Conservation (phyloP, 2,113 vertebrate genomes). For the Ibidorhyncha struthersii region DNA sequence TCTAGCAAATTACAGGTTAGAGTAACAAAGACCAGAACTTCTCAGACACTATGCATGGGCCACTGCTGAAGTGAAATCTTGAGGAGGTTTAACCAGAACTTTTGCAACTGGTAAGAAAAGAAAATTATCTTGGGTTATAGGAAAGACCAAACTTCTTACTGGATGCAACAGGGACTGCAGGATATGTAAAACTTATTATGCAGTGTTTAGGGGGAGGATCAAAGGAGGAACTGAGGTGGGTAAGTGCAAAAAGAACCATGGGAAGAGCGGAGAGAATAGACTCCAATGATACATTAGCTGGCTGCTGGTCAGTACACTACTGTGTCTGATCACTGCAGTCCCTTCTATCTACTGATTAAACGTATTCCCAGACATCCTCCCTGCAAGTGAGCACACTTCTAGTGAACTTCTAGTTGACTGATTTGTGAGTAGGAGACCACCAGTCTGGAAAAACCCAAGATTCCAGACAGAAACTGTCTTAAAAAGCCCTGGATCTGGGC, state of each 20-base stretch:
- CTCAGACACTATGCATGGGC: background rate
- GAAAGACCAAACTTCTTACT: background rate
- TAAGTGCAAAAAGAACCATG: background rate
- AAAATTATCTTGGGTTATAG: background rate
- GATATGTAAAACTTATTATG: background rate
- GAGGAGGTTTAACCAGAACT: background rate
- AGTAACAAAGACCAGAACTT: background rate
- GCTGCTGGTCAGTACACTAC: background rate
- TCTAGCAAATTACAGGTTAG: background rate
- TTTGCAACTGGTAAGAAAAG: background rate
- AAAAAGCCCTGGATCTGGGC: background rate
- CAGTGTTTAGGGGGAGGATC: background rate
- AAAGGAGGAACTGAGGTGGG: background rate
- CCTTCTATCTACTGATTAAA: background rate
- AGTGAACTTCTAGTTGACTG: background rate
- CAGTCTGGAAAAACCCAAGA: background rate
- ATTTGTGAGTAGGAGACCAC: background rate
- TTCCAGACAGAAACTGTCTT: background rate
- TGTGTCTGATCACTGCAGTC: background rate
- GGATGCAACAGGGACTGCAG: background rate
- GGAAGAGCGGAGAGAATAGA: background rate
- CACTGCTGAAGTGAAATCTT: background rate
- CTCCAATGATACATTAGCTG: background rate
- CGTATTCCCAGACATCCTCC: background rate
- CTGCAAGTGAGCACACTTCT: background rate